phyloP scores from a whole-genome alignment of 2,113 vertebrate genomes.

The Leucoraja erinaceus region DNA sequence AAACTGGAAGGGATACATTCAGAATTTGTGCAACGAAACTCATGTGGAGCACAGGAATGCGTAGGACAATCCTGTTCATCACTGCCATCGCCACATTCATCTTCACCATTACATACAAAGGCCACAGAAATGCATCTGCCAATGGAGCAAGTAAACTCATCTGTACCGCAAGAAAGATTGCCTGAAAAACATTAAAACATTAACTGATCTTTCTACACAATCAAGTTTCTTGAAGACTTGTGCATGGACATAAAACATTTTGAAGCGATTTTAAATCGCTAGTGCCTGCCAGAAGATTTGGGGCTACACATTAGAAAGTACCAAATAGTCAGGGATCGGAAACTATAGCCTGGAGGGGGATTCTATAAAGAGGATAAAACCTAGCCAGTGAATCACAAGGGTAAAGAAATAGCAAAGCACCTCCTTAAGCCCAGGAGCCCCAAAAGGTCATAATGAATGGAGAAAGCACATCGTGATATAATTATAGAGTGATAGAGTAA shows the following conservation, averaged over 20 bases:
- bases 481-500: too few relatives aligned
- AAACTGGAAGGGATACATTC: slow-evolving; percentile 30
- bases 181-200: neutral
- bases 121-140: neutral
- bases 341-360: too few relatives aligned
- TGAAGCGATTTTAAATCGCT: neutral
- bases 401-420: too few relatives aligned
- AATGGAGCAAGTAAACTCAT: slow-evolving; percentile 28
- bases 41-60: slow-evolving; percentile 18
- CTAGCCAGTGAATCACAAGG: too few relatives aligned
- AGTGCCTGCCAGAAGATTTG: neutral
- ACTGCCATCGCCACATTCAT: slow-evolving; percentile 39
- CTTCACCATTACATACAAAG: slow-evolving; percentile 33
- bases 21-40: slow-evolving; percentile 17
- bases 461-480: neutral
- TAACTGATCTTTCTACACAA: neutral
- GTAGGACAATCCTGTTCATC: slow-evolving; percentile 20
- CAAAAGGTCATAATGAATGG: neutral
- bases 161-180: neutral
- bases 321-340: neutral
- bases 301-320: neutral
- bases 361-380: too few relatives aligned
- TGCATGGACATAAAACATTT: neutral
- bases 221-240: too few relatives aligned
- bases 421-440: too few relatives aligned